Base-by-base conservation (phyloP, 2,113 vertebrate species). In the Podilymbus podiceps region DNA sequence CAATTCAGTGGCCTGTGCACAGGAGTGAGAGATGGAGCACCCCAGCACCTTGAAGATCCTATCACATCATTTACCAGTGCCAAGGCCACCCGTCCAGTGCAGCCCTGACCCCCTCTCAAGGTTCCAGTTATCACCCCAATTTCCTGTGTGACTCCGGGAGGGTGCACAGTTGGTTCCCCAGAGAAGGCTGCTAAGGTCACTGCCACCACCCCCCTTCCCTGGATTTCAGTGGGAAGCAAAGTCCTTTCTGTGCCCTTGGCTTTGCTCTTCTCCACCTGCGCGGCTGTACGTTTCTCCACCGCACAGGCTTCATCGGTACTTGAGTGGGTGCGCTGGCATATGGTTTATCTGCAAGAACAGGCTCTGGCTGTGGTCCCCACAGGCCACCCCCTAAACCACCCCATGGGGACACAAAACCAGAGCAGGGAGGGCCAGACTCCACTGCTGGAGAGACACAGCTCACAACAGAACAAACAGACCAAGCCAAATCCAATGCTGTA, bases 121-220 rank as follows among this genome's bases (percentile, higher is more conserved):
- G 9, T 35, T 46, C 62, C 53, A 83, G 49, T 21, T 40, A 47
- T 15, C 16, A 62, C 8, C 24, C 12, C 49, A 58, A 25, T 6
- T 68, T 12, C 59, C 46, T 31, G 21, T 0, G 0, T 7, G 2
- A 59, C 50, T 47, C 52, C 0, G 0, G 8, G 8, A n/a, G 47
- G 18, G 9, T 2, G 3, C 55, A 66, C 0, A 0, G n/a, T 5
- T 76, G 24, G 44, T 5, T 49, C 22, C 24, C 10, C 31, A 62
- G 42, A 66, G 24, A 53, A 25, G 12, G 21, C 10, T 79, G 31
- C 60, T 71, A 67, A 33, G 64, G 49, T 25, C 15, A 3, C 8
- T 20, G 28, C 27, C 40, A 58, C 6, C 0, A 4, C 18, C 25
- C 17, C 47, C 24, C 16, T 72, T 47, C 25, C 52, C 52, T 0